Base-by-base conservation (phyloP, 2,888 invertebrate species). In the Limenitis camilla region DNA sequence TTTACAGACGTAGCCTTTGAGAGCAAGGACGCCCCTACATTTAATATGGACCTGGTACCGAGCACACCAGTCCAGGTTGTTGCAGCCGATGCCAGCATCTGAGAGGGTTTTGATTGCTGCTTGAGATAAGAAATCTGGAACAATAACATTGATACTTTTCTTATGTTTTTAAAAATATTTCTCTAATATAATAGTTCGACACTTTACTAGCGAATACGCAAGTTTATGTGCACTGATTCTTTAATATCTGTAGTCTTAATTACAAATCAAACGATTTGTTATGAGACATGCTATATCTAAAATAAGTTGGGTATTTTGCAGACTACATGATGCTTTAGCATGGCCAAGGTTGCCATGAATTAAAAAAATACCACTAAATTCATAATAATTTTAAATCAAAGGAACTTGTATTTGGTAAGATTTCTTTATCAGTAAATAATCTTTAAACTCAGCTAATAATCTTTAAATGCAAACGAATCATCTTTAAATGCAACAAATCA, bases 31-130 rank as follows among this genome's bases (percentile, higher is more conserved):
- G 1, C 98, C 97, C 41, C 98, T 90, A 68, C 96, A 95, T 69
- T 95, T 96, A 33, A 98, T 91, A 70, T 98, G 94, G 0, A 96
- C 94, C 64, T 96, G 94, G 78, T 96, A 97, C 40, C 97, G 88
- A 36, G 93, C 89, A 4, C 94, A 92, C 96, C 96, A 98, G 52
- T 92, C 90, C 9, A 93, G 72, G 39, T 81, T 78, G 53, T 84
- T 76, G 57, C 87, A 87, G 0, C 81, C 74, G n/a, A 65, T 55
- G 6, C 67, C 67, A 0, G 70, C 83, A 9, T 88, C 80, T 0
- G 87, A 79, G 0, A 94, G 85, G 19, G 91, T 89, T 54, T 88
- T 90, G 53, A 90, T 78, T 5, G 88, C 85, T 19, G 89, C 88
- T 51, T 86, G 61, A 4, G 86, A 81, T 0, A 87, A 72, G 56